Evolutionary conservation across 37 sponge, comb jelly and placozoan genomes (phyloP).

Genomic region (Geodia barretti): DNA sequence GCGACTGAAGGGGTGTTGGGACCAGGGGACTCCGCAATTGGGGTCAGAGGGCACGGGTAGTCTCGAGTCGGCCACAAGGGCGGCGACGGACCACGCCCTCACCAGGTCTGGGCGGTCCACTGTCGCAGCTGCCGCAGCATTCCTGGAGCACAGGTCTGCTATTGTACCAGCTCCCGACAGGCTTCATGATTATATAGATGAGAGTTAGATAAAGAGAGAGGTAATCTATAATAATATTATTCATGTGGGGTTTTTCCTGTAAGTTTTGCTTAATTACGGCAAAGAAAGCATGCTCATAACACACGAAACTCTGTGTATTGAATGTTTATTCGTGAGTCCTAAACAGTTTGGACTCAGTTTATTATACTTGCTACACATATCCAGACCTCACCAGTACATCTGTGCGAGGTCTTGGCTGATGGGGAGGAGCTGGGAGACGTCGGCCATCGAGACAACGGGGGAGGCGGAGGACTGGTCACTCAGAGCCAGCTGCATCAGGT

Average conservation of each 20-base stretch:
- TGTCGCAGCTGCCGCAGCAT: slow-evolving; percentile 50
- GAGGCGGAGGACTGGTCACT: slow-evolving; percentile 1
- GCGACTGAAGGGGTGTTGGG: slow-evolving; percentile 70
- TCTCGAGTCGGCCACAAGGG: slow-evolving; percentile 32
- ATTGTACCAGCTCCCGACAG: slow-evolving; percentile 38
- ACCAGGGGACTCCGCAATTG: slow-evolving; percentile 50
- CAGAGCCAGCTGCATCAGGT: background rate
- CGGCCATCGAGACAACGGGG: slow-evolving; percentile 21
- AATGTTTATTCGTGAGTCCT: too few relatives aligned
- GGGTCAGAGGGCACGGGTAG: slow-evolving; percentile 13
- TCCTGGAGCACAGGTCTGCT: slow-evolving; percentile 42
- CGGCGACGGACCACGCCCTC: slow-evolving; percentile 61
- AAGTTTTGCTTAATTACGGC: too few relatives aligned
- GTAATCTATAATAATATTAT: background rate
- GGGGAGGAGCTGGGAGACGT: slow-evolving; percentile 46
- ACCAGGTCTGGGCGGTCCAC: slow-evolving; percentile 60
- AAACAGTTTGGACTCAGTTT: too few relatives aligned
- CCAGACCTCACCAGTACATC: slow-evolving; percentile 54
- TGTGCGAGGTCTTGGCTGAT: slow-evolving; percentile 59
- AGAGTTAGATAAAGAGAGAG: background rate
- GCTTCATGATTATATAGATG: slow-evolving; percentile 5
- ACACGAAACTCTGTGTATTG: background rate
- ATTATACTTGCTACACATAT: slow-evolving; percentile 3
- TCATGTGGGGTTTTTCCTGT: background rate
- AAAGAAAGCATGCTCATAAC: too few relatives aligned